A percentile compares a stretch with the other conserved stretches of the same genome.
phyloP scores from a whole-genome alignment of 2,113 vertebrate genomes.

The Vulpes ferrilata region DNA sequence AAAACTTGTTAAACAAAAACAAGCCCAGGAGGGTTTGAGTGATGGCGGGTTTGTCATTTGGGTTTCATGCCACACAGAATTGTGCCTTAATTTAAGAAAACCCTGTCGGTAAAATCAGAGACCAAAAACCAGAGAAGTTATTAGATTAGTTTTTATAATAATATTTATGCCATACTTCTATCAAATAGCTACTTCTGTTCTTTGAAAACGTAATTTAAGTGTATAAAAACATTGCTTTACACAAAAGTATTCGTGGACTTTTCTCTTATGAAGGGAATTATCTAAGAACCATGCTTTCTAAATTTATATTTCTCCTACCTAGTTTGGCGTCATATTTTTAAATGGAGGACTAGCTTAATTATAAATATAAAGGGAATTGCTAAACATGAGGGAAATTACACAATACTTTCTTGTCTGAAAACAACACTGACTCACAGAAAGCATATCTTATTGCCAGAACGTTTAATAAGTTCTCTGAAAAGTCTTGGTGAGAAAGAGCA shows the following conservation, averaged over 20 bases:
- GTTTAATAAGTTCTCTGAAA: background rate
- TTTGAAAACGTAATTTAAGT: conserved; percentile 45
- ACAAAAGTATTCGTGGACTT: background rate
- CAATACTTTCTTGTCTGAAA: conserved; percentile 19
- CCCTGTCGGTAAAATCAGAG: conserved; percentile 11
- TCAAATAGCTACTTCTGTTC: background rate
- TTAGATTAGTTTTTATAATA: background rate
- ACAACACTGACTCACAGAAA: conserved; percentile 22
- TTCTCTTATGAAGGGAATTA: background rate
- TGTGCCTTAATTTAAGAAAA: conserved; percentile 19
- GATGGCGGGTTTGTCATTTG: background rate
- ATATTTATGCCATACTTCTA: background rate
- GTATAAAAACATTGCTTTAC: background rate
- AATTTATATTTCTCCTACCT: background rate
- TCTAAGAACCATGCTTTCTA: conserved; percentile 24
- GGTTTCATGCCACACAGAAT: background rate
- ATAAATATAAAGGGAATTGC: conserved; percentile 27
- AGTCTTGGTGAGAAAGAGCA: background rate
- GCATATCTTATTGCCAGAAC: conserved; percentile 1
- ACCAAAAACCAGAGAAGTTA: background rate
- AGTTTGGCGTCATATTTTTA: background rate
- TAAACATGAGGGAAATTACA: conserved; percentile 7
- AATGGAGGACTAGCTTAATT: conserved; percentile 19
- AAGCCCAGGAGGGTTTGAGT: background rate
- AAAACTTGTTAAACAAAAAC: background rate